Evolutionary conservation across 2,113 vertebrate genomes (phyloP).

Genomic region (Scartelaos histophorus): DNA sequence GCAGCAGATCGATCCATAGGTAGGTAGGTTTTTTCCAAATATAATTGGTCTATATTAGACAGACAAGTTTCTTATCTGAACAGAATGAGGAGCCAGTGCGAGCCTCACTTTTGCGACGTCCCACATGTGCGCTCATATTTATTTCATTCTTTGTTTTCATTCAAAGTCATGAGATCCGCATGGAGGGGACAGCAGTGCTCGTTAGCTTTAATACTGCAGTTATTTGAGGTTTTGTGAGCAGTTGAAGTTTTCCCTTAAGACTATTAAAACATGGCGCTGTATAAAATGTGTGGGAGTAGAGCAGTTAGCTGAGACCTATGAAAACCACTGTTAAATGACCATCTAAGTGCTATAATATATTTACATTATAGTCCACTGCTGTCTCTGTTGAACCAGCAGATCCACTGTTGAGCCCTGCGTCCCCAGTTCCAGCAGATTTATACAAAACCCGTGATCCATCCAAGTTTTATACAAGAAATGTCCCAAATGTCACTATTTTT

Average conservation of each 20-base stretch:
- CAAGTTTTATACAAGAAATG: too few relatives aligned
- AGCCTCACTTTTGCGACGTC: slow-evolving; percentile 45
- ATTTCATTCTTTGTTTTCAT: not conserved
- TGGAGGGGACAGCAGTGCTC: slow-evolving; percentile 29
- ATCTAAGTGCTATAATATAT: not conserved
- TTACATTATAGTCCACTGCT: not conserved
- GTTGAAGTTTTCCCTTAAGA: not conserved
- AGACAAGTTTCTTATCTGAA: too few relatives aligned
- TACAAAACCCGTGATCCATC: too few relatives aligned
- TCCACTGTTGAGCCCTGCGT: too few relatives aligned
- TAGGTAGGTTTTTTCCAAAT: too few relatives aligned
- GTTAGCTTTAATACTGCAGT: slow-evolving; percentile 29
- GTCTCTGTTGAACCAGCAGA: too few relatives aligned
- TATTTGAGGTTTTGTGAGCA: slow-evolving; percentile 22
- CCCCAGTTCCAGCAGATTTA: too few relatives aligned
- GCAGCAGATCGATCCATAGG: too few relatives aligned
- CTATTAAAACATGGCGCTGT: not conserved
- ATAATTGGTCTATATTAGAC: too few relatives aligned
- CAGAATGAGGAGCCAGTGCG: too few relatives aligned
- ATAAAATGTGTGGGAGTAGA: not conserved
- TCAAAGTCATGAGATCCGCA: slow-evolving; percentile 32
- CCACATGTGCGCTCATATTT: slow-evolving; percentile 37
- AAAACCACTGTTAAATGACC: not conserved
- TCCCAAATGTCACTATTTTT: too few relatives aligned
- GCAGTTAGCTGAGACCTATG: slow-evolving; percentile 7